phyloP scores from a whole-genome alignment of 1,140 invertebrate species.

The Chironomus striatipennis region DNA sequence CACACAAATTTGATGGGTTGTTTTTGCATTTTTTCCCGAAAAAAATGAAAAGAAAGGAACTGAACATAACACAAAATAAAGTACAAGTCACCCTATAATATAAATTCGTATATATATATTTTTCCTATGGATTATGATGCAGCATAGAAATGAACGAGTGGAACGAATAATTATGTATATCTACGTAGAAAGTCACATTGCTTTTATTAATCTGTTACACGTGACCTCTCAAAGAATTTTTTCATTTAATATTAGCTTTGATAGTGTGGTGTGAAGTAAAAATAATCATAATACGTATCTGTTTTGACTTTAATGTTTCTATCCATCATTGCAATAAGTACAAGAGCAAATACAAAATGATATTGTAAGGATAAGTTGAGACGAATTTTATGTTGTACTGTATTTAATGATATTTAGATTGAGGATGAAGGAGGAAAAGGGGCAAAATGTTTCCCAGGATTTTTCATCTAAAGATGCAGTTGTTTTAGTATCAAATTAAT shows the following conservation, averaged over 20 bases:
- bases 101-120: background rate
- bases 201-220: background rate
- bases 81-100: background rate
- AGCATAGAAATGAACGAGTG: background rate
- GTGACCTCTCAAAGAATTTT: constrained; percentile 11
- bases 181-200: constrained; percentile 3
- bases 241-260: constrained; percentile 8
- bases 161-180: constrained; percentile 11
- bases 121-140: background rate
- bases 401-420: background rate
- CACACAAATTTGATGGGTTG: constrained; percentile 7
- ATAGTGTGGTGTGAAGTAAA: constrained; percentile 4
- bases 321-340: constrained; percentile 13
- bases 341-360: background rate
- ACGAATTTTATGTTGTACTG: too few relatives aligned
- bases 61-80: too few relatives aligned
- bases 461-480: too few relatives aligned
- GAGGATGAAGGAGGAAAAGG: background rate
- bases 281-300: too few relatives aligned
- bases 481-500: too few relatives aligned
- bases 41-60: background rate
- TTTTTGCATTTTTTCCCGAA: background rate
- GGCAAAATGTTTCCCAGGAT: background rate
- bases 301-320: constrained; percentile 8
- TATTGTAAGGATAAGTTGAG: too few relatives aligned